phyloP scores from a whole-genome alignment of 2,113 vertebrate genomes.

The Tautogolabrus adspersus region DNA sequence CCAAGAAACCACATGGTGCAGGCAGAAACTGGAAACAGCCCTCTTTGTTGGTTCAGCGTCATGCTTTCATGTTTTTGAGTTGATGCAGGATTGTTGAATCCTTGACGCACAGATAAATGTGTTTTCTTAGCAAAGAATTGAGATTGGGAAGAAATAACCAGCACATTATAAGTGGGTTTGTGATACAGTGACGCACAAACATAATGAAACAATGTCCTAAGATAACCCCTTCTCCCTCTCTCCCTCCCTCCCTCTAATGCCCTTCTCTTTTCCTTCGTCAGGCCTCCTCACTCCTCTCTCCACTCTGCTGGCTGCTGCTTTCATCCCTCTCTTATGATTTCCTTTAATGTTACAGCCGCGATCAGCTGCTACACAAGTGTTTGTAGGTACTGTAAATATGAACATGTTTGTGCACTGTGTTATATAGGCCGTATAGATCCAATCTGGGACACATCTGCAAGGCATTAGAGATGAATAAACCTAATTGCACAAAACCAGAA shows the following conservation, averaged over 20 bases:
- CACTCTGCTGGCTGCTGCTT: slow-evolving; percentile 3
- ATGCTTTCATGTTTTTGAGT: slow-evolving; percentile 15
- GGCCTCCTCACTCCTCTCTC: slow-evolving; percentile 22
- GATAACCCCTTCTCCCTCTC: slow-evolving; percentile 33
- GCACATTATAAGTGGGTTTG: slow-evolving; percentile 21
- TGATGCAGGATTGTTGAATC: slow-evolving; percentile 16
- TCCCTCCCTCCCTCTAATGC: slow-evolving; percentile 10
- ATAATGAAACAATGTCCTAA: slow-evolving; percentile 53
- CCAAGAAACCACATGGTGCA: slow-evolving; percentile 44
- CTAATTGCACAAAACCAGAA: slow-evolving; percentile 10
- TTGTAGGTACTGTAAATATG: neutral
- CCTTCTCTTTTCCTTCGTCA: slow-evolving; percentile 28
- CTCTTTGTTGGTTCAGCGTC: slow-evolving; percentile 16
- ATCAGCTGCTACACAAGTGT: neutral
- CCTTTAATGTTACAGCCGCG: slow-evolving; percentile 17
- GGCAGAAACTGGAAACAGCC: slow-evolving; percentile 43
- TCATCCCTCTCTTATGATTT: slow-evolving; percentile 33
- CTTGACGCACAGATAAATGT: slow-evolving; percentile 10
- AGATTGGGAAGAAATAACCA: slow-evolving; percentile 18
- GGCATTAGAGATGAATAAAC: slow-evolving; percentile 60
- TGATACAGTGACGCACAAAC: neutral
- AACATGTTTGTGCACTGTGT: slow-evolving; percentile 4
- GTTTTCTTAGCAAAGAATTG: slow-evolving; percentile 25
- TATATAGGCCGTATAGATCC: slow-evolving; percentile 16
- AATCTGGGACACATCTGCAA: slow-evolving; percentile 63